Evolutionary conservation across 64 coral and sea anemone genomes (phyloP).

Genomic region (Montipora cactus): DNA sequence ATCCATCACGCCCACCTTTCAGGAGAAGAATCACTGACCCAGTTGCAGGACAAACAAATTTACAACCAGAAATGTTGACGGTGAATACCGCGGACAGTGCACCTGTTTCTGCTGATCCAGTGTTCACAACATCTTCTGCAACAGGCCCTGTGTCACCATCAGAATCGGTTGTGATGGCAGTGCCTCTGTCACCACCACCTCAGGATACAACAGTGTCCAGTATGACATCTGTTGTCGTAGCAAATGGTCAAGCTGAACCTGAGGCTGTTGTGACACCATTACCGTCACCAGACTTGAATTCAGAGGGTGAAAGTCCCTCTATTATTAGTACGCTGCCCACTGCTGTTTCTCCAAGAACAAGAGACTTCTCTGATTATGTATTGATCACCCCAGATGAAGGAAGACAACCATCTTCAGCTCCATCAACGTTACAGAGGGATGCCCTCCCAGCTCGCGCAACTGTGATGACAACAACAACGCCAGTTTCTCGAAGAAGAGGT

Average conservation of each 20-base stretch:
- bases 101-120: background rate
- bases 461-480: background rate
- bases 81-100: background rate
- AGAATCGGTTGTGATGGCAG: constrained; percentile 72
- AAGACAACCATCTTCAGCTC: constrained; percentile 35
- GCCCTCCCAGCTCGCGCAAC: background rate
- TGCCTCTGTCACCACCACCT: constrained; percentile 51
- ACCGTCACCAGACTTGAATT: constrained; percentile 56
- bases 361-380: background rate
- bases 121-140: background rate
- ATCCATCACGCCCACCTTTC: constrained; percentile 12
- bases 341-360: constrained; percentile 39
- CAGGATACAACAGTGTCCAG: background rate
- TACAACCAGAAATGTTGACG: background rate
- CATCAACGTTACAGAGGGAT: constrained; percentile 21
- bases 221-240: constrained; percentile 42
- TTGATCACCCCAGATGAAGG: background rate
- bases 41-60: background rate
- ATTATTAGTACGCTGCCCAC: background rate
- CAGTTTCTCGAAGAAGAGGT: background rate
- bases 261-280: constrained; percentile 77
- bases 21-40: constrained; percentile 9
- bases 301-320: background rate
- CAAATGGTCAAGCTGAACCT: constrained; percentile 42
- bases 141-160: background rate